Base-by-base conservation (phyloP, 2,888 invertebrate species). In the Nomada ferruginata region DNA sequence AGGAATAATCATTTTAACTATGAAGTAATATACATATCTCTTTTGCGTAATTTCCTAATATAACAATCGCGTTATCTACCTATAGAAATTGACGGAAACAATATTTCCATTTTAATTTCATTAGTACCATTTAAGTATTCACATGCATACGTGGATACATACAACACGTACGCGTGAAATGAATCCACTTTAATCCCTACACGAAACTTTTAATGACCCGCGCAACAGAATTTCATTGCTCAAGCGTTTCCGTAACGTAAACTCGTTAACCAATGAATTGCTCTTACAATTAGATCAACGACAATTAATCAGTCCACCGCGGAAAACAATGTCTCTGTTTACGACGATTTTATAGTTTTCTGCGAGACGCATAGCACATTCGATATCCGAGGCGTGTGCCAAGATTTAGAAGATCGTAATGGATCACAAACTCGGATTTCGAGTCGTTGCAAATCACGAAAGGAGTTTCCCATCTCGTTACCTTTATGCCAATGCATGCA, bases 241-340 rank as follows among this genome's bases (percentile, higher is more conserved):
- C 29, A 36, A 23, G 20, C 64, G 63, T 18, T 44, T 42, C 50
- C 66, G 53, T 50, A 68, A 66, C 64, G 78, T 79, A 73, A 73
- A 59, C 78, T 72, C 64, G 80, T 72, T 69, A 53, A 20, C 26
- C 36, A 66, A 59, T 81, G 68, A 79, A 73, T 73, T 64, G 72
- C 59, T 26, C 36, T 36, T 36, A 36, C 36, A 36, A 29, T 52
- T 70, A 55, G 77, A 74, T 79, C 50, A 64, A 66, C 44, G 53
- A 15, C 61, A 63, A 82, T 82, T 79, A 76, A 82, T 82, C 73
- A 78, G 63, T 78, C 63, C 23, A 47, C 10, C 26, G 20, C 36
- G 57, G 60, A 74, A 74, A 79, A 74, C 78, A 78, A 79, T 61
- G 74, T 42, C 23, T 36, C 44, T 74, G 60, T 82, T 82, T 69